phyloP scores from a whole-genome alignment of 2,888 invertebrate genomes.

The Sipha maydis region DNA sequence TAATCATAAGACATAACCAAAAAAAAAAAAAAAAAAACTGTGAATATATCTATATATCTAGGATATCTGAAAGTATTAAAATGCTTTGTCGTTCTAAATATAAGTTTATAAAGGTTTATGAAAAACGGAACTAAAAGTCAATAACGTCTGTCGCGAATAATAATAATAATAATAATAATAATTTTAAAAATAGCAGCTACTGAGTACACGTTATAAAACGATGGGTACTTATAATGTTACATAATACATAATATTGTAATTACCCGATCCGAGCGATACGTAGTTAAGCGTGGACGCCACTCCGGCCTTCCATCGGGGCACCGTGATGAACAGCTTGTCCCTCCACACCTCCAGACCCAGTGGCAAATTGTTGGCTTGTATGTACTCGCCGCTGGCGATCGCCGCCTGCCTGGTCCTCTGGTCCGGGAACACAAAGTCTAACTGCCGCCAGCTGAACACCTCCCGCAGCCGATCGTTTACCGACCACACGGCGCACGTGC shows the following conservation, averaged over 20 bases:
- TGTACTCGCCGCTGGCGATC: constrained; percentile 74
- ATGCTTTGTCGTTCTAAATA: too few relatives aligned
- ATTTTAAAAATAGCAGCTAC: too few relatives aligned
- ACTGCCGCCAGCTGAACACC: constrained; percentile 77
- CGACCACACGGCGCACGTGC: constrained; percentile 46
- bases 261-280: constrained; percentile 66
- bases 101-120: too few relatives aligned
- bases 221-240: too few relatives aligned
- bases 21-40: too few relatives aligned
- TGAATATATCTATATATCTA: too few relatives aligned
- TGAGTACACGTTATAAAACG: too few relatives aligned
- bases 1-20: too few relatives aligned
- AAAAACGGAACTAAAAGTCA: too few relatives aligned
- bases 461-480: constrained; percentile 69
- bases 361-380: constrained; percentile 81
- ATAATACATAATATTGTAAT: neutral
- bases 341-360: constrained; percentile 85
- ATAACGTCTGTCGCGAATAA: too few relatives aligned
- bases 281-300: constrained; percentile 79
- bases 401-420: constrained; percentile 73
- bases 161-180: too few relatives aligned
- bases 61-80: too few relatives aligned
- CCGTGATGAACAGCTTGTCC: constrained; percentile 83
- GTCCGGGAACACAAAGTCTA: constrained; percentile 76
- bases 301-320: constrained; percentile 79